Base-by-base conservation (phyloP, 2,888 invertebrate species). In the Torymus auratus region DNA sequence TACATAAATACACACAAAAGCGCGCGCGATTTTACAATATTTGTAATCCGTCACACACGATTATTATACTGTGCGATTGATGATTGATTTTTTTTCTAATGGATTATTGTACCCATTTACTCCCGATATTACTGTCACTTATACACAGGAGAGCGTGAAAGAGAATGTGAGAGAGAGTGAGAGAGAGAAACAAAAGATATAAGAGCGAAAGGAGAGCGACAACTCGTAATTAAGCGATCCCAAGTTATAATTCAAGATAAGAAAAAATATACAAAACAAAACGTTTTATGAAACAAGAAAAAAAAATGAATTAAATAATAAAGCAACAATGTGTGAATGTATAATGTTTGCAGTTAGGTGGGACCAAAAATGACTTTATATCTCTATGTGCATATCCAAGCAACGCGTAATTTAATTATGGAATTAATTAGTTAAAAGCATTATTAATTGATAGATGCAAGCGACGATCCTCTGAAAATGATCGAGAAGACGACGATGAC, bases 341-440 rank as follows among this genome's bases (percentile, higher is more conserved):
- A 76, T 75, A 89, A 89, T 88, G 89, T 91, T 90, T 91, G 90
- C 89, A 90, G 90, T 90, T 91, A 91, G 91, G 90, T 91, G 91
- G 91, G 91, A 91, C 91, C 91, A 91, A 91, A 91, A 90, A 91
- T 87, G 88, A 90, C 90, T 90, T 90, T 90, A 89, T 90, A 91
- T 90, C 90, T 90, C 89, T 90, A 89, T 90, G 89, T 90, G 91
- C 90, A 91, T 91, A 91, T 90, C 90, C 88, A 90, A 90, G 89
- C 89, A 89, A 89, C 89, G 88, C 90, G 90, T 90, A 90, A 90
- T 90, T 90, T 89, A 88, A 89, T 89, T 90, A 88, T 87, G 85
- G 85, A 88, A 88, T 89, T 88, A 87, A 89, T 90, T 89, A 88
- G 88, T 89, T 89, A 62, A 84, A 90, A 89, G 87, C 89, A 89